These are phyloP conservation scores for Salvator merianae DNA, from an alignment of 2,113 vertebrate genomes.

Conservation along the genomic window DNA sequence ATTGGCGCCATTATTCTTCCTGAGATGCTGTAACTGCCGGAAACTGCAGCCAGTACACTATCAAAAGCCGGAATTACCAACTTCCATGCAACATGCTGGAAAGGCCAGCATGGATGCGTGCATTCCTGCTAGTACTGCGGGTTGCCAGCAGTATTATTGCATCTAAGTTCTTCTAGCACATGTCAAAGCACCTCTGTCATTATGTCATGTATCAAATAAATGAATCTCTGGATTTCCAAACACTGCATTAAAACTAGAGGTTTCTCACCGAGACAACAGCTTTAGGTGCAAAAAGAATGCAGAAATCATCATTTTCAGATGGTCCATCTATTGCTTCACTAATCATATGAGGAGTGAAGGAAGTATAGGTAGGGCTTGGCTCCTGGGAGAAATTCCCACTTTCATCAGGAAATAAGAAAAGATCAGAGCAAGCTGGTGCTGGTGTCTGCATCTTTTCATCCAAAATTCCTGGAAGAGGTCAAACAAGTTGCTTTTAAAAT, in stretches of 20 bases:
- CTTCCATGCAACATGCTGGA: too few relatives aligned
- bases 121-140: too few relatives aligned
- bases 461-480: conserved; percentile 75
- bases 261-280: conserved; percentile 80
- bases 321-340: conserved; percentile 76
- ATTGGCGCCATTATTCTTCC: too few relatives aligned
- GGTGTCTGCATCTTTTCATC: conserved; percentile 77
- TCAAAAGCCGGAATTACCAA: too few relatives aligned
- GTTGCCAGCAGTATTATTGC: too few relatives aligned
- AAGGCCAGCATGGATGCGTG: too few relatives aligned
- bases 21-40: too few relatives aligned
- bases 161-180: too few relatives aligned
- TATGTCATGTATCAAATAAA: too few relatives aligned
- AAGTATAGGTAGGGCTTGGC: conserved; percentile 78
- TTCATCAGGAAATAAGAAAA: conserved; percentile 98
- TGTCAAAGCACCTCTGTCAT: too few relatives aligned
- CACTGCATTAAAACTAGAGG: conserved; percentile 1
- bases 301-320: conserved; percentile 92
- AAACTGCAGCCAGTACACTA: too few relatives aligned
- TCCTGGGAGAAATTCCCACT: conserved; percentile 88
- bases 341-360: conserved; percentile 85
- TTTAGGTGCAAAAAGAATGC: conserved; percentile 93
- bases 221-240: too few relatives aligned
- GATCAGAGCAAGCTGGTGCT: conserved; percentile 88
- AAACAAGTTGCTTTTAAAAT: not conserved